Conservation (phyloP, 2,888 invertebrate genomes). For the Hirudinaria manillensis region DNA sequence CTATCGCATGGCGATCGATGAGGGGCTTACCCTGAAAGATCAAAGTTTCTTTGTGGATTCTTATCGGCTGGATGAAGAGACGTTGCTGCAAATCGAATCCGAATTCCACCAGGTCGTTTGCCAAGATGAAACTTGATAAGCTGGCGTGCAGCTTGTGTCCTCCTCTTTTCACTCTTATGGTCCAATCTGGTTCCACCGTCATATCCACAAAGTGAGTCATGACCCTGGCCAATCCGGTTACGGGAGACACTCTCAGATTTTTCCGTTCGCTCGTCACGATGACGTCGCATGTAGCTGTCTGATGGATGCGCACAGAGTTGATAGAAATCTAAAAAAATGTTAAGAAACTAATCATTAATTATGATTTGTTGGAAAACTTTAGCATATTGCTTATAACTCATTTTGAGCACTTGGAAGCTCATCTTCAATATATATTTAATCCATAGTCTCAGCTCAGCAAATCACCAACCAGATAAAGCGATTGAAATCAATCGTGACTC, state of each 20-base stretch:
- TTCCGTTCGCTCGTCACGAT: slow-evolving; percentile 50
- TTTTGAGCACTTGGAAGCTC: too few relatives aligned
- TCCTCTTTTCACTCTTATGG: slow-evolving; percentile 45
- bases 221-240: slow-evolving; percentile 46
- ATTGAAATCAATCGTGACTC: background rate
- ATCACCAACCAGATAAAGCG: too few relatives aligned
- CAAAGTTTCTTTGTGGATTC: slow-evolving; percentile 25
- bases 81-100: slow-evolving; percentile 37
- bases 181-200: slow-evolving; percentile 51
- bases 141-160: slow-evolving; percentile 44
- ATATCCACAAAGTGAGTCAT: slow-evolving; percentile 52
- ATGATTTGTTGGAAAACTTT: too few relatives aligned
- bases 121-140: slow-evolving; percentile 31
- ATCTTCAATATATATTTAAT: too few relatives aligned
- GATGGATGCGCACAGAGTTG: slow-evolving; percentile 51
- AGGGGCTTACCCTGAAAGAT: background rate
- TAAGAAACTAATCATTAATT: too few relatives aligned
- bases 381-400: too few relatives aligned
- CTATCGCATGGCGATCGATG: background rate
- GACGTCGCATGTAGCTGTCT: slow-evolving; percentile 51
- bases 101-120: slow-evolving; percentile 36
- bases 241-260: slow-evolving; percentile 50
- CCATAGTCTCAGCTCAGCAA: too few relatives aligned
- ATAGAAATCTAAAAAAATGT: slow-evolving; percentile 40
- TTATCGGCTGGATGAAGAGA: slow-evolving; percentile 36